Evolutionary conservation across 2,113 vertebrate species (phyloP).

Genomic region (Lophotis ruficrista): DNA sequence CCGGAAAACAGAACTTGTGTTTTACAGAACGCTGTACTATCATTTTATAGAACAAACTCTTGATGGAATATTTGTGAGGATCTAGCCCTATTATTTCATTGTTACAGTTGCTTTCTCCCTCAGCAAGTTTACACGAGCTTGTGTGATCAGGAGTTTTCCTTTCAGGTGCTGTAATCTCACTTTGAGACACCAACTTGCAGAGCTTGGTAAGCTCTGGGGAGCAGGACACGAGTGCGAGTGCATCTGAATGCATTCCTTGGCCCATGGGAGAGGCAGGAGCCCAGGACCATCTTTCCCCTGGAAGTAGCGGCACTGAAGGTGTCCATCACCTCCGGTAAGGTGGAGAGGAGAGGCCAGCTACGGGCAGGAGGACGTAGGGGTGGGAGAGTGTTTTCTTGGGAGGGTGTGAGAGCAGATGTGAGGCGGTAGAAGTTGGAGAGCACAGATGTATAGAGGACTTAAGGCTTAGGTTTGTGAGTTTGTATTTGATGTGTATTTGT

Average conservation of each 20-base stretch:
- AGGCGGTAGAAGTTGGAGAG: not conserved
- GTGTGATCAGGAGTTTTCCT: not conserved
- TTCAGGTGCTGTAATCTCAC: not conserved
- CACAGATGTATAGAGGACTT: not conserved
- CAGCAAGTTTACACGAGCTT: not conserved
- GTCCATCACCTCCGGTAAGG: not conserved
- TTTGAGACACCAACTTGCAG: not conserved
- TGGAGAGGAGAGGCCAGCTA: not conserved
- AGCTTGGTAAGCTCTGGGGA: not conserved
- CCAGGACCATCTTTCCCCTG: not conserved
- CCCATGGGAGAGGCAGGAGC: not conserved
- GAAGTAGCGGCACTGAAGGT: not conserved
- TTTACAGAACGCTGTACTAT: not conserved
- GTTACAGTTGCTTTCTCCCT: not conserved
- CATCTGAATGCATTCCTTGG: not conserved
- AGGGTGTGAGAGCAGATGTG: not conserved
- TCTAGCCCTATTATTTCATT: not conserved
- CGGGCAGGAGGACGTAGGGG: not conserved
- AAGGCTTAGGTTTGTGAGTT: not conserved
- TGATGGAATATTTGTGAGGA: not conserved
- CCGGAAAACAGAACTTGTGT: not conserved
- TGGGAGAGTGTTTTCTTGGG: too few relatives aligned
- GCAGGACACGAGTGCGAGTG: not conserved
- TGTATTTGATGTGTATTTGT: not conserved
- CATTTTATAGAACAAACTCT: not conserved